Evolutionary conservation across 2,888 invertebrate genomes (phyloP), one percentile per base, ranked within the genome.

Genomic region (Baccha elongata): DNA sequence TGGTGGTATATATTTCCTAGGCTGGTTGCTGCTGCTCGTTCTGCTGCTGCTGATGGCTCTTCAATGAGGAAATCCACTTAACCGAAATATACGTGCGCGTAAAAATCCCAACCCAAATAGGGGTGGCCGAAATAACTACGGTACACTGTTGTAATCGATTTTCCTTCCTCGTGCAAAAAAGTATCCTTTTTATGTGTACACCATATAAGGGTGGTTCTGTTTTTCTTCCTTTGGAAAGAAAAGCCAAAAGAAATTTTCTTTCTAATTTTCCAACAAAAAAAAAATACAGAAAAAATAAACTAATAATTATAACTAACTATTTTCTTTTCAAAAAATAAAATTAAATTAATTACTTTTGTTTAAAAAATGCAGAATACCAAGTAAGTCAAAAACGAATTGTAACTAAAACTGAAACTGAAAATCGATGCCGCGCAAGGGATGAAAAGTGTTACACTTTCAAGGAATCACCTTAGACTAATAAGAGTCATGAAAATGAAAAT

Each of bases 91-190:
- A 76, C 72, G 83, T 76, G 76, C 76, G 79, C 73, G 73, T 68
- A 80, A 83, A 83, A 78, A 64, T 68, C 68, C 67, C 72, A 72
- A 78, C 68, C 72, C 72, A 68, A 68, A 83, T 29, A 68, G 75
- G 67, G 75, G 67, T 53, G 62, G 83, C 68, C 78, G 48, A 78
- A 78, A 76, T 78, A 78, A 78, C 76, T 71, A 58, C 72, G 67
- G 72, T 83, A 76, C 83, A 73, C 83, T 83, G 76, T 68, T 83
- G 76, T 83, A 83, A 83, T 83, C 83, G 83, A 83, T 83, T 83
- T 83, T 83, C 83, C 64, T 83, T 68, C 76, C 83, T 62, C 68
- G 53, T 83, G 76, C 76, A 68, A 76, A 83, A 60, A 76, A 72
- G 55, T 69, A 55, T 71, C 73, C 68, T 48, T 67, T 75, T 72